Conservation (phyloP, 1,140 invertebrate species). For the Calliphora vicina region DNA sequence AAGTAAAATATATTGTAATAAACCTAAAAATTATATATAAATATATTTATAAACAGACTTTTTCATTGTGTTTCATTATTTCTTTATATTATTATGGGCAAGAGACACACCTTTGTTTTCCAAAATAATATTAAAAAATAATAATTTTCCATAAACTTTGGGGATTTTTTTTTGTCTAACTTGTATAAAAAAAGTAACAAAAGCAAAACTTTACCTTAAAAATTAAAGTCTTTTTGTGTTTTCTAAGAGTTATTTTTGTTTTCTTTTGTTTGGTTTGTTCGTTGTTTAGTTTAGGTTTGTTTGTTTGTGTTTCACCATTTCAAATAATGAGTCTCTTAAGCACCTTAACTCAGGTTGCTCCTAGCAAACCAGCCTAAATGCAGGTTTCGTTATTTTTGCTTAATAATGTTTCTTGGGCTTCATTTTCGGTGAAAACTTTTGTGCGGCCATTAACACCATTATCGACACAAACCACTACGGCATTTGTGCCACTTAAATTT, state of each 20-base stretch:
- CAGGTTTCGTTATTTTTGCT: conserved; percentile 40
- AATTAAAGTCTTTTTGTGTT: background rate
- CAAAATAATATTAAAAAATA: background rate
- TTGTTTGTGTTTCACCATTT: too few species aligned
- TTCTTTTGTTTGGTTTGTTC: too few species aligned
- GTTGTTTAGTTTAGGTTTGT: too few species aligned
- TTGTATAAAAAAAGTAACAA: background rate
- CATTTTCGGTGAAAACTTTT: conserved; percentile 41
- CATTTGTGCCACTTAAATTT: conserved; percentile 33
- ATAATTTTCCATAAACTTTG: background rate
- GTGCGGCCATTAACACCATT: conserved; percentile 39
- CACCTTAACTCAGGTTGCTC: too few species aligned
- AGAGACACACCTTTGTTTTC: background rate
- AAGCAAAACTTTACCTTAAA: background rate
- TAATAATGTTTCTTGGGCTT: conserved; percentile 35
- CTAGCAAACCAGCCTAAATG: conserved; percentile 30
- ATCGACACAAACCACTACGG: conserved; percentile 40
- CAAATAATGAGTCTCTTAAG: too few species aligned
- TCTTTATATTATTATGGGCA: background rate
- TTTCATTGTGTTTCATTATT: background rate
- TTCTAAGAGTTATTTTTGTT: too few species aligned
- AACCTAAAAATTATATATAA: too few species aligned
- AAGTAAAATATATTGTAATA: too few species aligned
- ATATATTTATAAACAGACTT: background rate
- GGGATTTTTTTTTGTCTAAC: background rate